Percentiles rank a stretch among this genome's conserved stretches.
phyloP scores from a whole-genome alignment of 2,888 invertebrate species.

The Leuctra nigra region DNA sequence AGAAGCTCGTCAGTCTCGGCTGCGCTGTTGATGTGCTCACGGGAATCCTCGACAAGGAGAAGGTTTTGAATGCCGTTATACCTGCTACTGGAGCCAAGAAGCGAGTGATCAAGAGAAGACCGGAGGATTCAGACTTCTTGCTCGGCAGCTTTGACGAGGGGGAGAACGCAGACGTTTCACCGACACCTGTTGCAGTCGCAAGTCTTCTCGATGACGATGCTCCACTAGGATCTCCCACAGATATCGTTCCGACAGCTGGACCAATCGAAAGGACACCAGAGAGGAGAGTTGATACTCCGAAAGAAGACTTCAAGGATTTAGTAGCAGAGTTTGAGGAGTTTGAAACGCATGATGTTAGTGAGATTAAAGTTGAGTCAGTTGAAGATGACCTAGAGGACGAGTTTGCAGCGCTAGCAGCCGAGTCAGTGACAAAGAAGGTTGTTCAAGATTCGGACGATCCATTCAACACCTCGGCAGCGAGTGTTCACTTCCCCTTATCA shows the following conservation, averaged over 20 bases:
- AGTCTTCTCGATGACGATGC: conserved; percentile 70
- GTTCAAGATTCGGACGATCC: conserved; percentile 38
- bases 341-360: background rate
- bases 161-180: conserved; percentile 43
- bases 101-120: conserved; percentile 26
- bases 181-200: conserved; percentile 37
- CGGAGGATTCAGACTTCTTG: conserved; percentile 25
- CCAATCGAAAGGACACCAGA: conserved; percentile 59
- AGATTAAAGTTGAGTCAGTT: conserved; percentile 19
- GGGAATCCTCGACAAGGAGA: conserved; percentile 42
- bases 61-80: conserved; percentile 13
- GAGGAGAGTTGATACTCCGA: conserved; percentile 35
- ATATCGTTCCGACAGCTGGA: conserved; percentile 33
- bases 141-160: conserved; percentile 23
- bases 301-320: conserved; percentile 25
- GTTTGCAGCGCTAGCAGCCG: conserved; percentile 70
- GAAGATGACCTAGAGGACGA: conserved; percentile 59
- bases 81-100: conserved; percentile 1
- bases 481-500: conserved; percentile 17
- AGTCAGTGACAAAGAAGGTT: conserved; percentile 47
- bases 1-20: conserved; percentile 63
- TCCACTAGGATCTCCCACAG: conserved; percentile 33
- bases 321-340: conserved; percentile 34
- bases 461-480: conserved; percentile 38
- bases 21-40: conserved; percentile 83